Conservation (phyloP, 2,888 invertebrate genomes). For the Micropterix aruncella region DNA sequence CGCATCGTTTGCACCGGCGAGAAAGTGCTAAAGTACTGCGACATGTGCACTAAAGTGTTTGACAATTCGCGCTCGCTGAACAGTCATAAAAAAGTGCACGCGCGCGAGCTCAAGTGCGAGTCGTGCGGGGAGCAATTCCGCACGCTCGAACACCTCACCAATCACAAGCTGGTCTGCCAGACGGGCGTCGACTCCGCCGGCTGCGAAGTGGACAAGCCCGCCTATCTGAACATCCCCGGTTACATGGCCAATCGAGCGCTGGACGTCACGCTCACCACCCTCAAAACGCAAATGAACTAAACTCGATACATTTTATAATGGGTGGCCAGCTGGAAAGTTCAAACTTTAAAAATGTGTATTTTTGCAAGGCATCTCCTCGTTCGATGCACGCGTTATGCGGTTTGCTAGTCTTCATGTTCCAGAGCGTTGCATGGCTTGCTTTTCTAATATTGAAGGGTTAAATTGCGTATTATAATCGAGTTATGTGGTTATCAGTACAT, state of each 20-base stretch:
- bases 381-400: no score
- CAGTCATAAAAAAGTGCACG: conserved; percentile 39
- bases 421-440: no score
- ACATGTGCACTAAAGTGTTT: conserved; percentile 41
- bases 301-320: conserved; percentile 23
- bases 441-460: no score
- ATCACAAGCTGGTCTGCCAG: conserved; percentile 35
- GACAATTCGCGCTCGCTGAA: conserved; percentile 38
- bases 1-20: conserved; percentile 38
- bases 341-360: no score
- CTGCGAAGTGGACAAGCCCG: conserved; percentile 35
- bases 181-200: conserved; percentile 19
- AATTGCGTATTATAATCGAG: no score
- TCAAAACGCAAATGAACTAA: conserved; percentile 38
- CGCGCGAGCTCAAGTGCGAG: conserved; percentile 37
- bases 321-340: no score
- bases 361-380: no score
- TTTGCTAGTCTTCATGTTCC: no score
- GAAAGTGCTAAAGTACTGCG: conserved; percentile 35
- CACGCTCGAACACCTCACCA: conserved; percentile 35
- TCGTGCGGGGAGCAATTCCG: conserved; percentile 37
- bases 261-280: conserved; percentile 33
- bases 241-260: conserved; percentile 32
- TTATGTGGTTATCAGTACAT: no score
- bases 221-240: conserved; percentile 36